Percentiles rank a stretch among this genome's conserved stretches.
phyloP scores from a whole-genome alignment of 1,140 invertebrate genomes.

The Steinernema khuongi region DNA sequence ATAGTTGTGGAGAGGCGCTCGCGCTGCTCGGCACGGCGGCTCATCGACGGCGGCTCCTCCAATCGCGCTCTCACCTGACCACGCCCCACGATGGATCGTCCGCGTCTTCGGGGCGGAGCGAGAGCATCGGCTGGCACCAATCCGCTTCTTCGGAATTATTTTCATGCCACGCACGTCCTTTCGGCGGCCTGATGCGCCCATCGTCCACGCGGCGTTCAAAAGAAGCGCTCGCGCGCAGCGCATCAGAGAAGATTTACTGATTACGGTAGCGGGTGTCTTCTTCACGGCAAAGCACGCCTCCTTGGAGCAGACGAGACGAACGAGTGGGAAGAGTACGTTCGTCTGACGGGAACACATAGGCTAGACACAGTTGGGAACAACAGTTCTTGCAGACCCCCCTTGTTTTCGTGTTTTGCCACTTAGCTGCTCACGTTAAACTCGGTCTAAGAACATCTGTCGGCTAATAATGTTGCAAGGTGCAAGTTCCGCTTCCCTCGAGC shows the following conservation, averaged over 20 bases:
- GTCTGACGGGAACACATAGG: too few relatives aligned
- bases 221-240: background rate
- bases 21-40: slow-evolving; percentile 13
- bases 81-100: slow-evolving; percentile 12
- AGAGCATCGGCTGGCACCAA: slow-evolving; percentile 13
- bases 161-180: background rate
- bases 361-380: too few relatives aligned
- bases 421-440: too few relatives aligned
- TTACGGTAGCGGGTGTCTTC: slow-evolving; percentile 16
- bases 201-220: background rate
- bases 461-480: too few relatives aligned
- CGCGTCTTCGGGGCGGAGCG: slow-evolving; percentile 1
- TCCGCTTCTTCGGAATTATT: slow-evolving; percentile 15
- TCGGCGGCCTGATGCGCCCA: background rate
- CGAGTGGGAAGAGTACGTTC: too few relatives aligned
- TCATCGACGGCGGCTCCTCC: slow-evolving; percentile 16
- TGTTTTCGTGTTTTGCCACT: too few relatives aligned
- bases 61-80: slow-evolving; percentile 8
- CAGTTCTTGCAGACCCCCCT: too few relatives aligned
- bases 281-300: background rate
- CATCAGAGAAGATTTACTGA: background rate
- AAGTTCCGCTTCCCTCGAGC: too few relatives aligned
- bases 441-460: too few relatives aligned
- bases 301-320: too few relatives aligned
- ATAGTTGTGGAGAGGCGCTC: slow-evolving; percentile 14